Evolutionary conservation across 1,140 invertebrate genomes (phyloP).

Genomic region (Drosophila paulistorum): DNA sequence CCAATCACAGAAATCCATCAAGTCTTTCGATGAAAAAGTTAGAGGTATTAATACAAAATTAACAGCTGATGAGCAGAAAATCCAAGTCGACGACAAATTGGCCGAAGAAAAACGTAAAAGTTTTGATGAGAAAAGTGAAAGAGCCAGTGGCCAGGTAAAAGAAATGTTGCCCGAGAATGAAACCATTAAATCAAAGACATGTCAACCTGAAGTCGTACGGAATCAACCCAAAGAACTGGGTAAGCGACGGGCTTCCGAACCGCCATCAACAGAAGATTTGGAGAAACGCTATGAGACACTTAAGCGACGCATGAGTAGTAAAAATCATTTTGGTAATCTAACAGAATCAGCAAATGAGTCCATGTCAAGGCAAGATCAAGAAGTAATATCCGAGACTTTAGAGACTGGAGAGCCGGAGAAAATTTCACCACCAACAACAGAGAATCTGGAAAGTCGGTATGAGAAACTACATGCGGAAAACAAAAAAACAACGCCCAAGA

Average conservation of each 20-base stretch:
- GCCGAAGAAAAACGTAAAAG: neutral
- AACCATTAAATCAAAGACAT: neutral
- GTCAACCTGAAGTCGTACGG: neutral
- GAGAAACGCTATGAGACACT: constrained; percentile 73
- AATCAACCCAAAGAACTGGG: constrained; percentile 18
- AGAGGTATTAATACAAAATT: constrained; percentile 35
- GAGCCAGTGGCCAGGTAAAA: constrained; percentile 1
- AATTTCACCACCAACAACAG: constrained; percentile 60
- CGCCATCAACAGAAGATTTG: constrained; percentile 75
- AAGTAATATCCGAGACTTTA: constrained; percentile 48
- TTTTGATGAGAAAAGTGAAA: constrained; percentile 20
- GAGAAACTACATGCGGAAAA: constrained; percentile 55
- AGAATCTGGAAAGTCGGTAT: constrained; percentile 67
- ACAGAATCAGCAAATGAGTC: constrained; percentile 58
- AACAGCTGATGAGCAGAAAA: constrained; percentile 5
- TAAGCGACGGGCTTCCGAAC: constrained; percentile 70
- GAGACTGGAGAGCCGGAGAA: constrained; percentile 25
- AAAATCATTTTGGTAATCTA: constrained; percentile 38
- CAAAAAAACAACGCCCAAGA: constrained; percentile 28
- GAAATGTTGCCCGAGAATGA: neutral
- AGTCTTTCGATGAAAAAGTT: constrained; percentile 52
- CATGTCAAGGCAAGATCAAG: constrained; percentile 58
- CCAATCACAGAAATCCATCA: constrained; percentile 21
- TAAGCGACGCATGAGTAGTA: constrained; percentile 73
- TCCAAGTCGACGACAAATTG: neutral